phyloP scores from a whole-genome alignment of 30 jellyfish, hydroid and myxozoan species.

The Aurelia sp. region DNA sequence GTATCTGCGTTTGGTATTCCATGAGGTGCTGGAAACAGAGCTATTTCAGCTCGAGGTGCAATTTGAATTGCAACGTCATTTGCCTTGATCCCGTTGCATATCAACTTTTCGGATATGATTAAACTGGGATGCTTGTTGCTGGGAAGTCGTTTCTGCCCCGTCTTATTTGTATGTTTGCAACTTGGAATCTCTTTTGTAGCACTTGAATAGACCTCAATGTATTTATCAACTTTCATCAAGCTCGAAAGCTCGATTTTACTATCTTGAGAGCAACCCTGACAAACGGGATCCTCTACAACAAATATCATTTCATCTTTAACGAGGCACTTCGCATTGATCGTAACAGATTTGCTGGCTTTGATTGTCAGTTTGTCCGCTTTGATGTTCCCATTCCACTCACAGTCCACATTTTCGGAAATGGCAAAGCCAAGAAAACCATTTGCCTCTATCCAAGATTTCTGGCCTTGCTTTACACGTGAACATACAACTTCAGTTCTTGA shows the following conservation, averaged over 20 bases:
- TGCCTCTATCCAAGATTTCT: neutral
- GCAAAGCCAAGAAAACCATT: constrained; percentile 1
- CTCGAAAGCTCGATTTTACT: neutral
- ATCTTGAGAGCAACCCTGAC: neutral
- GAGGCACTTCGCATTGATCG: neutral
- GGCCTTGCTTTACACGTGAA: neutral
- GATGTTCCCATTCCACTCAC: neutral
- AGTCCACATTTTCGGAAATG: neutral
- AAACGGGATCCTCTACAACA: neutral
- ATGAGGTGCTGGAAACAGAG: neutral
- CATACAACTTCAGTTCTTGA: neutral
- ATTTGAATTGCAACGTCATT: neutral
- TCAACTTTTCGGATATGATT: neutral
- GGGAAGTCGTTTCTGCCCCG: too few species aligned
- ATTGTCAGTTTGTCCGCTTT: neutral
- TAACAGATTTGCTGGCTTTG: neutral
- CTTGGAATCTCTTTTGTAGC: neutral
- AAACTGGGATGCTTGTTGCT: neutral
- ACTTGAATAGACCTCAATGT: neutral
- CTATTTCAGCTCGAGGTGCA: neutral
- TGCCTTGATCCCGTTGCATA: neutral
- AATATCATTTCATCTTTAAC: neutral
- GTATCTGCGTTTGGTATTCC: neutral
- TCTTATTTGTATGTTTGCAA: too few species aligned
- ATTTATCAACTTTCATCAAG: neutral